Conservation (phyloP, 2,113 vertebrate species). For the Tonatia bakeri region DNA sequence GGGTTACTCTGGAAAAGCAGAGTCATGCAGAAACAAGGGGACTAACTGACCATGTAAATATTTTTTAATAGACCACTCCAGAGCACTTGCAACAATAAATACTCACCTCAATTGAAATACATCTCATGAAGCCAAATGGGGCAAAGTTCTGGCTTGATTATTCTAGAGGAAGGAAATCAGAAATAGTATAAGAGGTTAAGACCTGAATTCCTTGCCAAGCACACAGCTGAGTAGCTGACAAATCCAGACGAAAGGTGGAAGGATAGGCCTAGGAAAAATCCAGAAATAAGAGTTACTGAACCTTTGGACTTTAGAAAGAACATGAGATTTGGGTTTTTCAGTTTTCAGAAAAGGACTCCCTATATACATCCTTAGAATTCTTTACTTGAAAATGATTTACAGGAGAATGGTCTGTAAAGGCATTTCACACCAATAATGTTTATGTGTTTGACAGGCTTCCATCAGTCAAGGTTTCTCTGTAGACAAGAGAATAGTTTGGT, state of each 20-base stretch:
- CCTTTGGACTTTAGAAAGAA: neutral
- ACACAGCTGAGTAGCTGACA: neutral
- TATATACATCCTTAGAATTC: neutral
- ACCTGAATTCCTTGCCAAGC: neutral
- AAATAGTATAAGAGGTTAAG: neutral
- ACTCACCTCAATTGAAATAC: neutral
- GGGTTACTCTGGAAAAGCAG: neutral
- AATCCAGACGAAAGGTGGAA: neutral
- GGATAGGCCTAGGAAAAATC: neutral
- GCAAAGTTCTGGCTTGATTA: neutral
- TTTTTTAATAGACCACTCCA: neutral
- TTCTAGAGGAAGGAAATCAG: neutral
- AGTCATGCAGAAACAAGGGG: neutral
- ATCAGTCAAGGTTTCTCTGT: neutral
- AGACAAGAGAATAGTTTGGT: neutral
- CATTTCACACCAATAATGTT: neutral
- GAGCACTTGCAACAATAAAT: neutral
- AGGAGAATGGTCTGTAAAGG: neutral
- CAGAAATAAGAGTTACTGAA: neutral
- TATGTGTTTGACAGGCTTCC: neutral
- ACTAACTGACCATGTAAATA: neutral
- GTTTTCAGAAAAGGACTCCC: neutral
- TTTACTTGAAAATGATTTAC: neutral
- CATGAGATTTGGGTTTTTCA: neutral
- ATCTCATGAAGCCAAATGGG: fast-evolving